A percentile compares a stretch with the other conserved stretches of the same genome.
Evolutionary conservation across 2,113 vertebrate species (phyloP).

Genomic region (Galemys pyrenaicus): DNA sequence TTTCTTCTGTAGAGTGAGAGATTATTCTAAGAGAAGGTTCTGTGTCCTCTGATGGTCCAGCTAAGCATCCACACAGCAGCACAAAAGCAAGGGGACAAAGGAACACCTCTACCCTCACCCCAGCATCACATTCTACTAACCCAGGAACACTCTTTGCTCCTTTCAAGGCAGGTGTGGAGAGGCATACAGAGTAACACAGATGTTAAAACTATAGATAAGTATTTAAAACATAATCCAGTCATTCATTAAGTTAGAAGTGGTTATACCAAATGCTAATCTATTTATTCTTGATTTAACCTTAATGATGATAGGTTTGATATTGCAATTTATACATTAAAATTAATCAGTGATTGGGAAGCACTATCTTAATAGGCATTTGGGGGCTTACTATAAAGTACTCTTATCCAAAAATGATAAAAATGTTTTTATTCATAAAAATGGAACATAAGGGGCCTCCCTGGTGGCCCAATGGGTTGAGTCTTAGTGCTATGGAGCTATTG

Average conservation of each 20-base stretch:
- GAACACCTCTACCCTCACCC: neutral
- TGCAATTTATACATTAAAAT: neutral
- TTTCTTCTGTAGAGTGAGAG: neutral
- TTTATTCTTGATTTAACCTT: slow-evolving; percentile 3
- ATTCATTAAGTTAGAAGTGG: neutral
- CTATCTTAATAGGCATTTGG: neutral
- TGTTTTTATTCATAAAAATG: neutral
- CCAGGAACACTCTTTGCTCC: neutral
- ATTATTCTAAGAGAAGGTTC: neutral
- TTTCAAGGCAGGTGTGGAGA: neutral
- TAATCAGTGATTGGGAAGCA: neutral
- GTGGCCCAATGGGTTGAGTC: too few species aligned
- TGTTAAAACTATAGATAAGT: neutral
- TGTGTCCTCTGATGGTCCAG: neutral
- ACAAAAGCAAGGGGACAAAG: neutral
- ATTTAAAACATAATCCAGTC: slow-evolving; percentile 13
- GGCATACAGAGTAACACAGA: neutral
- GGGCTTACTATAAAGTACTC: neutral
- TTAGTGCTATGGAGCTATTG: too few species aligned
- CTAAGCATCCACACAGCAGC: neutral
- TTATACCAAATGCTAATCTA: neutral
- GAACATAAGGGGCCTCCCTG: too few species aligned
- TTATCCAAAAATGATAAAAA: slow-evolving; percentile 1
- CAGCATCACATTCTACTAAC: rapidly evolving
- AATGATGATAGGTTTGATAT: neutral